Evolutionary conservation across 2,113 vertebrate genomes (phyloP).

Genomic region (Opisthocomus hoazin): DNA sequence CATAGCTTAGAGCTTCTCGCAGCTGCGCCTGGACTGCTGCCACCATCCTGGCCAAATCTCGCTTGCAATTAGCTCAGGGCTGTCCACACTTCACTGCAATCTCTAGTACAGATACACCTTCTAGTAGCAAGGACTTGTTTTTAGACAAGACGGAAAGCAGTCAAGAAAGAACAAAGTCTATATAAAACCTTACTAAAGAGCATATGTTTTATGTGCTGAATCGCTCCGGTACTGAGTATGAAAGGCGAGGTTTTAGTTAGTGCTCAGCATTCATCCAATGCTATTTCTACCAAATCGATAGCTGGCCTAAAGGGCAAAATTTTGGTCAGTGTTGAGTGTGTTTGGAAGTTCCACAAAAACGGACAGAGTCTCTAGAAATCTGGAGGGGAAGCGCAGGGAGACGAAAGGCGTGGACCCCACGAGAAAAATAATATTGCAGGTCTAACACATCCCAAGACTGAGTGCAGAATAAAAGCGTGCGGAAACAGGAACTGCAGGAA

Average conservation of each 20-base stretch:
- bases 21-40: not conserved
- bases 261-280: fast-evolving
- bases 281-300: not conserved
- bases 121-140: not conserved
- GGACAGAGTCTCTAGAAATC: not conserved
- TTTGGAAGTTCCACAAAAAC: not conserved
- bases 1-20: not conserved
- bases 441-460: not conserved
- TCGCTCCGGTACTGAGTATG: fast-evolving
- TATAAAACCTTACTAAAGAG: not conserved
- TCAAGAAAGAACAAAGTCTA: not conserved
- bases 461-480: not conserved
- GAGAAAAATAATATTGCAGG: not conserved
- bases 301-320: not conserved
- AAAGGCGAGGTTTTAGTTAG: not conserved
- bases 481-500: not conserved
- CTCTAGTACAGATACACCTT: not conserved
- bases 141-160: not conserved
- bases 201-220: no score
- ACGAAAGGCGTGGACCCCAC: fast-evolving
- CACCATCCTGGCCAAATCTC: not conserved
- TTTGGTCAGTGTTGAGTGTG: not conserved
- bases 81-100: not conserved
- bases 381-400: not conserved
- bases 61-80: not conserved